Base-by-base conservation (phyloP, 2,113 vertebrate species). In the Halcyon malimbica region DNA sequence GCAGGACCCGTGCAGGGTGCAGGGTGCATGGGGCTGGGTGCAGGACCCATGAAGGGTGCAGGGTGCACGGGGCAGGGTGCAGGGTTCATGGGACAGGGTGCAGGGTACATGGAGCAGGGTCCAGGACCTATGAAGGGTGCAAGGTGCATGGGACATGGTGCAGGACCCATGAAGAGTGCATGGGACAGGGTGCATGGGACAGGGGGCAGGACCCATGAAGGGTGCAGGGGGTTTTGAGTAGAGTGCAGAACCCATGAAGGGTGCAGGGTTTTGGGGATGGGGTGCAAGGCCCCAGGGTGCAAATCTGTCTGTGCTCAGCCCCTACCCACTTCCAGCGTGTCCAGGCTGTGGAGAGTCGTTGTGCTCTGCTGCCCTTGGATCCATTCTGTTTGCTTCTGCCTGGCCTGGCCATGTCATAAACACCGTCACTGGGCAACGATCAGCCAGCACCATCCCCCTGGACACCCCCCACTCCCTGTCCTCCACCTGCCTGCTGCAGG, bases 231-330 rank as follows among this genome's bases (percentile, higher is more conserved):
- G 8, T 53, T 28, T 15, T 5, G 25, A 29, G 12, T 2, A 6
- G 63, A 50, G 17, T 29, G 21, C 28, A 19, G 79, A 13, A 42
- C 6, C 42, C 42, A 42, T 42, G 42, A 42, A 42, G 42, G 42
- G 14, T 42, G 42, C 42, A 42, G 42, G 42, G 42, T 42, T 42
- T 42, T 42, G 14, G 42, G 42, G 42, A 42, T 42, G 42, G 42
- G 14, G 42, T 42, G 12, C 42, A 42, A 15, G 25, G 5, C 18
- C 28, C 12, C 4, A 26, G n/a, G 59, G 31, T 54, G n/a, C 1
- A 4, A 6, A 11, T 12, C 96, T 89, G 96, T 96, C 97, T 94
- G 1, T 98, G 97, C 97, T 97, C 83, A 98, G 92, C 41, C 97
- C 86, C 6, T 97, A 93, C 88, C 97, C 54, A 48, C 97, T 97